Conservation (phyloP, 1,140 invertebrate species). For the Aphelinus atriplicis region DNA sequence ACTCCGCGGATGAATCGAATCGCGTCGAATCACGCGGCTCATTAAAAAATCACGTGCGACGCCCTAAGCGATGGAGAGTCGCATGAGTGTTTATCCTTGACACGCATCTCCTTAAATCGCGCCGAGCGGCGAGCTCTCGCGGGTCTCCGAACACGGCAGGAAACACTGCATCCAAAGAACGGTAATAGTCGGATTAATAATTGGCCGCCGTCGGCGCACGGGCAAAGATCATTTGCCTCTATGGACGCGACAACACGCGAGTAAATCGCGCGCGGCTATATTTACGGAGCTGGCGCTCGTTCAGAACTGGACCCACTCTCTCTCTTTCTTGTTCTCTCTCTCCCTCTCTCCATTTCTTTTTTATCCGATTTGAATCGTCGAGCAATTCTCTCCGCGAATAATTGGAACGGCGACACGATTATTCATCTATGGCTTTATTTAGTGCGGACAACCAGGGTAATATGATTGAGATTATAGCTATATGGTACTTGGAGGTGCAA, state of each 20-base stretch:
- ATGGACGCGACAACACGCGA: not conserved
- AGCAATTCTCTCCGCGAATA: conserved; percentile 7
- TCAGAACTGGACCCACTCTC: not conserved
- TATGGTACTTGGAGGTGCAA: too few species aligned
- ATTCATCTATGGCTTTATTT: conserved; percentile 16
- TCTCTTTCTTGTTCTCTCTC: not conserved
- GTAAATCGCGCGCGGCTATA: conserved; percentile 26
- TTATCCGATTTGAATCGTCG: not conserved
- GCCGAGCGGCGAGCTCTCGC: not conserved
- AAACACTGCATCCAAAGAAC: too few species aligned
- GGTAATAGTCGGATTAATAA: too few species aligned
- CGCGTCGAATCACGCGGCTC: too few species aligned
- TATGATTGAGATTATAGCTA: conserved; percentile 7
- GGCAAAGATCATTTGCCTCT: conserved; percentile 18
- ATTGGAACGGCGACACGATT: conserved; percentile 15
- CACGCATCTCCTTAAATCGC: conserved; percentile 11
- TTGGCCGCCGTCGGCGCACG: too few species aligned
- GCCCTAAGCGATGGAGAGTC: not conserved
- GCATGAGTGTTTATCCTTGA: conserved; percentile 5
- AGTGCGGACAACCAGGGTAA: conserved; percentile 2
- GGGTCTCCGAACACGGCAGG: too few species aligned
- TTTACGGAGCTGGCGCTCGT: conserved; percentile 19
- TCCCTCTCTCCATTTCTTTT: not conserved
- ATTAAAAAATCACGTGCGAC: too few species aligned
- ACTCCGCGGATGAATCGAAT: too few species aligned